Evolutionary conservation across 2,113 vertebrate species (phyloP).

Genomic region (Semicossyphus pulcher): DNA sequence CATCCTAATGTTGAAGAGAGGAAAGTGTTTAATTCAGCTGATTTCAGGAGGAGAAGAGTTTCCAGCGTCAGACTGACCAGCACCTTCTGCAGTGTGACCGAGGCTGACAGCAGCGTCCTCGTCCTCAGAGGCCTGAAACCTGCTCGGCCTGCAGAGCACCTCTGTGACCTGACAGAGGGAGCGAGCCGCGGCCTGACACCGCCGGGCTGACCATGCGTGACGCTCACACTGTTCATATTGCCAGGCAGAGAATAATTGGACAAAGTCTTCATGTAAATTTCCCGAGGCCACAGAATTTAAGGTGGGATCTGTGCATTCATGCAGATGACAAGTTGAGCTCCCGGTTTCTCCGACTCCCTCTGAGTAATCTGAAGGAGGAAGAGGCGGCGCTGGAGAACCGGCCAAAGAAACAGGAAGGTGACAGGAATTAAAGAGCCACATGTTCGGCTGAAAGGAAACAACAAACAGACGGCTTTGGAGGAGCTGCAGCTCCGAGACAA

Average conservation of each 20-base stretch:
- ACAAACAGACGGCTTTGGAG: slow-evolving; percentile 53
- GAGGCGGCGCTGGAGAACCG: slow-evolving; percentile 27
- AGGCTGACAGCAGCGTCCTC: slow-evolving; percentile 26
- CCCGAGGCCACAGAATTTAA: slow-evolving; percentile 71
- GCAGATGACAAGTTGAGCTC: slow-evolving; percentile 83
- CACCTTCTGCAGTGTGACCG: slow-evolving; percentile 29
- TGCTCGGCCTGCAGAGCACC: slow-evolving; percentile 51
- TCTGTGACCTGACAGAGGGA: slow-evolving; percentile 56
- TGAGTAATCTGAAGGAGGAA: slow-evolving; percentile 69
- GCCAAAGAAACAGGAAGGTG: slow-evolving; percentile 47
- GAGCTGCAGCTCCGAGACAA: slow-evolving; percentile 22
- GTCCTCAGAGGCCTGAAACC: slow-evolving; percentile 60
- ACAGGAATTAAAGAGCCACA: slow-evolving; percentile 66
- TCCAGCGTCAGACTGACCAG: background rate
- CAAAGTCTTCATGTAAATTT: slow-evolving; percentile 84
- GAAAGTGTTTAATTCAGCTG: background rate
- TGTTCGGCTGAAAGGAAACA: slow-evolving; percentile 52
- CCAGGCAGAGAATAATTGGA: slow-evolving; percentile 80
- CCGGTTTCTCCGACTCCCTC: slow-evolving; percentile 55
- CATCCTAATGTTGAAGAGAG: background rate
- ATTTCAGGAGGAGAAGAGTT: background rate
- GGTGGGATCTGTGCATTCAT: slow-evolving; percentile 82
- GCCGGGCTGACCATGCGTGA: slow-evolving; percentile 69
- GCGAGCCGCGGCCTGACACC: slow-evolving; percentile 53
- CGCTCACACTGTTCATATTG: slow-evolving; percentile 62